Evolutionary conservation across 2,888 invertebrate genomes (phyloP), one percentile per base, ranked within the genome.

Genomic region (Formica aserva): DNA sequence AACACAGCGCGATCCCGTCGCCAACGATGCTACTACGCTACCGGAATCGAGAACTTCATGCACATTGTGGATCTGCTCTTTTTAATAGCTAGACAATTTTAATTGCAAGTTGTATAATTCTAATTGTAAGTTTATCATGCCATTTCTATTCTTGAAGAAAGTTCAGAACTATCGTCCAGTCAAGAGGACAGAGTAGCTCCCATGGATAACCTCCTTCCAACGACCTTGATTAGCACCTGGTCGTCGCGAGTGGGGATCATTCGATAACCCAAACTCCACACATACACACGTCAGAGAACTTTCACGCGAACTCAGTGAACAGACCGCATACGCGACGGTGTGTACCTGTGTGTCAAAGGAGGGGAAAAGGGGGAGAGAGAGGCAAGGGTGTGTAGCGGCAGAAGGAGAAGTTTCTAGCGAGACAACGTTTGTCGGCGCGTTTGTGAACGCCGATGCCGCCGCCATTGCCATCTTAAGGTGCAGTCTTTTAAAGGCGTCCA

Each of bases 391-490:
- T 71, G 85, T 72, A 69, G 69, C 75, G 84, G 83, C 84, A 83
- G 85, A 65, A 78, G 88, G 89, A 85, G 90, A 88, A 87, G 88
- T 91, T 91, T 89, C 92, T 92, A 93, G 91, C 91, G 92, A 92
- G 94, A 93, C 94, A 94, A 87, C 94, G 94, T 94, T 94, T 94
- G 94, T 94, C 94, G 94, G 94, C 94, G 75, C 94, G 93, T 94
- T 94, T 94, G 94, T 92, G 92, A 90, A 89, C 83, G 90, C 92
- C 94, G 94, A 92, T 88, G 92, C 92, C 91, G 89, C 85, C 81
- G 74, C 91, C 90, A 92, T 92, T 90, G 89, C 86, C 81, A 69
- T 91, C 90, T 91, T 90, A 86, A 93, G 92, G 92, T 91, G 90
- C 91, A 92, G 91, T 87, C 86, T 84, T 85, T 87, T 85, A 85